Evolutionary conservation across 2,888 invertebrate genomes (phyloP).

Genomic region (Chaitophorus viminalis): DNA sequence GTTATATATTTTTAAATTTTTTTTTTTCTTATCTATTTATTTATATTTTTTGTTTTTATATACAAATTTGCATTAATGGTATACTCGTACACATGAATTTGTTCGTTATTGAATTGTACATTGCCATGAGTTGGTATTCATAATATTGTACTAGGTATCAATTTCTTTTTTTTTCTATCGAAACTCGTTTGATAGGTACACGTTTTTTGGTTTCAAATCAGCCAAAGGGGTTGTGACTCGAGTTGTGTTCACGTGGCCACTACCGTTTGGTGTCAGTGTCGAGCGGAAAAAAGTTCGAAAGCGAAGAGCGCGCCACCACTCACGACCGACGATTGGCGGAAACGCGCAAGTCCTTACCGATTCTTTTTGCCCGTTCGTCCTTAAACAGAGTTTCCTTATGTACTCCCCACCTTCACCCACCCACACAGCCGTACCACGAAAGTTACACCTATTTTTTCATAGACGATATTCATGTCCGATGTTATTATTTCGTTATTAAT

Average conservation of each 20-base stretch:
- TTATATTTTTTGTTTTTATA: too few species aligned
- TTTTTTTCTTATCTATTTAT: too few species aligned
- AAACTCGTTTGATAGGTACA: neutral
- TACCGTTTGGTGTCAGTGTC: neutral
- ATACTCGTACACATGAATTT: too few species aligned
- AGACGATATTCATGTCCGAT: neutral
- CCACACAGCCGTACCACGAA: neutral
- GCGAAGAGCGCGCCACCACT: constrained; percentile 57
- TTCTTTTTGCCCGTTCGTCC: constrained; percentile 50
- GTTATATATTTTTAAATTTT: neutral
- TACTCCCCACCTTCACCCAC: neutral
- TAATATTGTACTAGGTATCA: neutral
- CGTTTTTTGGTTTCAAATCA: neutral
- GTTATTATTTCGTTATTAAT: neutral
- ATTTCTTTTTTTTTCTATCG: neutral
- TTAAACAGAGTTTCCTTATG: constrained; percentile 17
- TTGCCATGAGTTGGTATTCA: neutral
- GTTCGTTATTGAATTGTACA: neutral
- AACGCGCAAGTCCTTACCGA: constrained; percentile 56
- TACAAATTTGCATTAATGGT: too few species aligned
- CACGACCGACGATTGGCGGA: neutral
- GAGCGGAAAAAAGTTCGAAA: constrained; percentile 16
- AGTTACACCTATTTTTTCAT: constrained; percentile 46
- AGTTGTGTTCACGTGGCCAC: constrained; percentile 60
- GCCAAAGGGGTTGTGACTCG: constrained; percentile 50